These are phyloP conservation scores for Nematopogon swammerdamellus DNA, from an alignment of 2,888 invertebrate genomes.

Conservation along the genomic window DNA sequence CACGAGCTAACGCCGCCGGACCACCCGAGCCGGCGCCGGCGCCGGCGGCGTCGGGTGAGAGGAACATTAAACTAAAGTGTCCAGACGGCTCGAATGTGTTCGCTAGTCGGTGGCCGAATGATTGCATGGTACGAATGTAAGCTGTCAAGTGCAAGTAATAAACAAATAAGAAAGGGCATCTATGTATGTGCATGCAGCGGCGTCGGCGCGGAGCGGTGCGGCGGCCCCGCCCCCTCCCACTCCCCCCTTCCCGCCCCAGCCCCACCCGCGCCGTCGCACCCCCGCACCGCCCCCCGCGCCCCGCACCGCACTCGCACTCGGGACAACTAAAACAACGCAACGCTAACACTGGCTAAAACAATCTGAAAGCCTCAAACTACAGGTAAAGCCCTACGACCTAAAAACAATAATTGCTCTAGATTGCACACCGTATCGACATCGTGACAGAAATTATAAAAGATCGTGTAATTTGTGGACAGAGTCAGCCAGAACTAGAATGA, in stretches of 20 bases:
- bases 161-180: slow-evolving; percentile 52
- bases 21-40: slow-evolving; percentile 37
- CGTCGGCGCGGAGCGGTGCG: slow-evolving; percentile 41
- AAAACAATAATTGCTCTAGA: slow-evolving; percentile 42
- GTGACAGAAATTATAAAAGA: slow-evolving; percentile 35
- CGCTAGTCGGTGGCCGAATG: slow-evolving; percentile 37
- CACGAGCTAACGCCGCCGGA: slow-evolving; percentile 28
- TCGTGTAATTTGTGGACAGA: slow-evolving; percentile 45
- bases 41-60: slow-evolving; percentile 12
- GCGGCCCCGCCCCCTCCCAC: slow-evolving; percentile 31
- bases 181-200: slow-evolving; percentile 50
- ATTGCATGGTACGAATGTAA: slow-evolving; percentile 46
- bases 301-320: slow-evolving; percentile 53
- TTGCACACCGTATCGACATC: slow-evolving; percentile 33
- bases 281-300: slow-evolving; percentile 29
- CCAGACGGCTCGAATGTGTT: slow-evolving; percentile 31
- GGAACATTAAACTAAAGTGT: slow-evolving; percentile 27
- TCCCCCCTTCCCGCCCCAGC: slow-evolving; percentile 35
- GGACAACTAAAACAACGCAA: slow-evolving; percentile 54
- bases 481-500: slow-evolving; percentile 52
- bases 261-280: slow-evolving; percentile 54
- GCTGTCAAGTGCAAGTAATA: slow-evolving; percentile 51
- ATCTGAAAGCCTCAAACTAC: slow-evolving; percentile 59
- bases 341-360: slow-evolving; percentile 58
- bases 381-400: slow-evolving; percentile 57